Evolutionary conservation across 1,140 invertebrate species (phyloP).

Genomic region (Leucophenga varia): DNA sequence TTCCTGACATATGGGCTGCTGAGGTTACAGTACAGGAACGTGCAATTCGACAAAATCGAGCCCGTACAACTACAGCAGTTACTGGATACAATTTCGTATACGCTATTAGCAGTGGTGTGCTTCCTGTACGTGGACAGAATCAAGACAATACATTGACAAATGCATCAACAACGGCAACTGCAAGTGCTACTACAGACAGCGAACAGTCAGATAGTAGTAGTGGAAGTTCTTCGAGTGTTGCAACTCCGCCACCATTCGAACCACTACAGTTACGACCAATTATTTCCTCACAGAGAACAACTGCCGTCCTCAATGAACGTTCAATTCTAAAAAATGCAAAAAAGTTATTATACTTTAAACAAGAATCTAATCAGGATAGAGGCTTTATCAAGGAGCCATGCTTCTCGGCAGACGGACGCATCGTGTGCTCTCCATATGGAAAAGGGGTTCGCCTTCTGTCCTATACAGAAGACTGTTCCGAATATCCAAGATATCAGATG

Average conservation of each 20-base stretch:
- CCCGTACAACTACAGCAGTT: conserved; percentile 29
- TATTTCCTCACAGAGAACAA: conserved; percentile 1
- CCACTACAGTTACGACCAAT: conserved; percentile 22
- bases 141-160: neutral
- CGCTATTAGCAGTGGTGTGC: conserved; percentile 51
- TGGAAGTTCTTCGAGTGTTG: conserved; percentile 11
- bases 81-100: conserved; percentile 52
- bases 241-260: conserved; percentile 15
- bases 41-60: conserved; percentile 34
- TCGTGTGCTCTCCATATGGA: conserved; percentile 87
- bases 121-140: conserved; percentile 27
- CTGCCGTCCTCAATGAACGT: conserved; percentile 20
- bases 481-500: conserved; percentile 68
- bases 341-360: conserved; percentile 79
- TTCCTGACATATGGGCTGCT: conserved; percentile 54
- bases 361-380: conserved; percentile 85
- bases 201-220: conserved; percentile 16
- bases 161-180: neutral
- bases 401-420: conserved; percentile 83
- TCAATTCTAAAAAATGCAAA: conserved; percentile 72
- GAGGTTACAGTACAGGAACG: conserved; percentile 52
- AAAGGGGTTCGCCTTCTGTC: conserved; percentile 80
- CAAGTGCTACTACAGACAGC: too few relatives aligned
- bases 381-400: conserved; percentile 87
- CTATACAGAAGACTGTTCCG: conserved; percentile 76